Evolutionary conservation across 2,113 vertebrate species (phyloP).

Genomic region (Bettongia penicillata): DNA sequence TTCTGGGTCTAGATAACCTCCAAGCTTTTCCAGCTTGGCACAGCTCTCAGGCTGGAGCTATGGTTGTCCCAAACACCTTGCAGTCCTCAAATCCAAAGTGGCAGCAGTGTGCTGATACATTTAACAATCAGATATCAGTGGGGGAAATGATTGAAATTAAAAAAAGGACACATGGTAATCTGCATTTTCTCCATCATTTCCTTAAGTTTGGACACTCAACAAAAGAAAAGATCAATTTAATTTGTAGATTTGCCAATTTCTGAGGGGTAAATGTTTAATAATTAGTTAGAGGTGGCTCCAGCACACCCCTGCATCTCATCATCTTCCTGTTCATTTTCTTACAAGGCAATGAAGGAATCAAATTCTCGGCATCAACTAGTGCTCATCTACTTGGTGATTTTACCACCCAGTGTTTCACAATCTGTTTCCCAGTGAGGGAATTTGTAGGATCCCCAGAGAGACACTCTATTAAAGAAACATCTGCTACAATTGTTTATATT

Average conservation of each 20-base stretch:
- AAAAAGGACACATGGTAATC: background rate
- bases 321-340: background rate
- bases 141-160: background rate
- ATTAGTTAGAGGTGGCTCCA: background rate
- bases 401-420: background rate
- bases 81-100: background rate
- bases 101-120: background rate
- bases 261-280: background rate
- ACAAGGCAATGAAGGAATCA: too few species aligned
- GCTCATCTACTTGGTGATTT: background rate
- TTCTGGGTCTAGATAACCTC: background rate
- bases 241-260: background rate
- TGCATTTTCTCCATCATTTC: background rate
- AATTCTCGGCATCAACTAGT: background rate
- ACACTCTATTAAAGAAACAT: background rate
- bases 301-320: background rate
- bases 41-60: background rate
- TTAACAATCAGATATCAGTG: background rate
- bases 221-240: background rate
- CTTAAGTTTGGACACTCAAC: background rate
- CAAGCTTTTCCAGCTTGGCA: background rate
- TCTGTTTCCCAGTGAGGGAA: background rate
- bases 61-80: background rate
- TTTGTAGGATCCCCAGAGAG: background rate
- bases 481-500: background rate